phyloP scores from a whole-genome alignment of 2,888 invertebrate genomes.

The Cephus nigrinus region DNA sequence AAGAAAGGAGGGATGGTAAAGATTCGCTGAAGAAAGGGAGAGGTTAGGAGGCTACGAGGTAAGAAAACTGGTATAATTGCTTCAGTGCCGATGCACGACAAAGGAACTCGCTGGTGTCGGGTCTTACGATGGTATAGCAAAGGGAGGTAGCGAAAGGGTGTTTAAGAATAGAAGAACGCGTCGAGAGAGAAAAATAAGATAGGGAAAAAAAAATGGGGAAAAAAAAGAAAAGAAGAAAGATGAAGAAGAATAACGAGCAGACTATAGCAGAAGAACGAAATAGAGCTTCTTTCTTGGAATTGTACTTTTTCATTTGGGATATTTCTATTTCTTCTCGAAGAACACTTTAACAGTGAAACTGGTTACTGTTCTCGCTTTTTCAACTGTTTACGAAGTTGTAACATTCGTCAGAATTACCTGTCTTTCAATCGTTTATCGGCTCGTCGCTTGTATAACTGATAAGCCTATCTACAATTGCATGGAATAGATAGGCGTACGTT shows the following conservation, averaged over 20 bases:
- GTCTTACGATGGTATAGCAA: conserved; percentile 19
- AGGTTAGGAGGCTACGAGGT: conserved; percentile 2
- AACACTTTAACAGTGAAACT: neutral
- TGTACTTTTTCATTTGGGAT: neutral
- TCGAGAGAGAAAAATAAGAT: neutral
- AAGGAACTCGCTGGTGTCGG: conserved; percentile 23
- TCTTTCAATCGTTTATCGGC: neutral
- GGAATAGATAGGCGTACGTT: neutral
- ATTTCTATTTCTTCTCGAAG: neutral
- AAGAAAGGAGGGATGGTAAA: neutral
- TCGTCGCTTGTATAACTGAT: neutral
- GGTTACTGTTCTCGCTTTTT: neutral
- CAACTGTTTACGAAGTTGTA: neutral
- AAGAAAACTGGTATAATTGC: conserved; percentile 31
- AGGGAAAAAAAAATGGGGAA: neutral
- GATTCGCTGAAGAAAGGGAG: neutral
- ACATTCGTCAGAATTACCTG: neutral
- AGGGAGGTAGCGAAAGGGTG: conserved; percentile 7
- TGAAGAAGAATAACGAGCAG: conserved; percentile 1
- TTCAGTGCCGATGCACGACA: conserved; percentile 27
- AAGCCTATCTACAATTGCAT: neutral
- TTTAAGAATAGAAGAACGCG: conserved; percentile 6
- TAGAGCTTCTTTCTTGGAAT: neutral
- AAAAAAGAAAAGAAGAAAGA: neutral
- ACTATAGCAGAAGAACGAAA: neutral